Base-by-base conservation (phyloP, 2,888 invertebrate species). In the Nebria salina region DNA sequence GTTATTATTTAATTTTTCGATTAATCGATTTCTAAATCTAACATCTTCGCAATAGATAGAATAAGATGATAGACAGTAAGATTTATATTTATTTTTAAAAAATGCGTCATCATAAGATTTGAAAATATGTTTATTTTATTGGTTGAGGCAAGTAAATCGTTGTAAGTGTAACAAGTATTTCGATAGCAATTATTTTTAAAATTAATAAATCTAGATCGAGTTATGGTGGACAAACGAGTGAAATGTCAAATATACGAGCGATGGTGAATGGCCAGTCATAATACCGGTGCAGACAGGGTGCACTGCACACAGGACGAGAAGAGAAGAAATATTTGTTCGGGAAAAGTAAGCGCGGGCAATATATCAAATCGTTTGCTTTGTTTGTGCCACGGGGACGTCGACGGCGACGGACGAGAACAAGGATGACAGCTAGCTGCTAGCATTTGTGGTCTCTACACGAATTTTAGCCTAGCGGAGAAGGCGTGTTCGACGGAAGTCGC, bases 381-480 rank as follows among this genome's bases (percentile, higher is more conserved):
- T 54, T 54, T 54, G 54, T 54, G 54, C 8, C 13, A 54, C 54
- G 54, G 54, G 13, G 54, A 54, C 54, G 8, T 11, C 34, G 34
- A 34, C 54, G 8, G 13, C 54, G 54, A 54, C 54, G 54, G 54
- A 54, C 54, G 54, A 8, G 54, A 13, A 54, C 54, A 13, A 34
- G 70, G 34, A 70, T 34, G 70, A 70, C 70, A 70, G 70, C 70
- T 70, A 25, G 70, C 70, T 20, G 54, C 54, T 43, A 75, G 34
- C 65, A 11, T 54, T 54, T 54, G 54, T 54, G 54, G 54, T 54
- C 13, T 54, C 54, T 8, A 75, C 13, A 64, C 75, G 75, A 75
- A 42, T 70, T 75, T 86, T 87, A 87, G 87, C 86, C 86, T 86
- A 85, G 85, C 85, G 84, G 84, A 83, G 87, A 87, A 88, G 88